Evolutionary conservation across 2,113 vertebrate genomes (phyloP).

Genomic region (Chaenogobius annularis): DNA sequence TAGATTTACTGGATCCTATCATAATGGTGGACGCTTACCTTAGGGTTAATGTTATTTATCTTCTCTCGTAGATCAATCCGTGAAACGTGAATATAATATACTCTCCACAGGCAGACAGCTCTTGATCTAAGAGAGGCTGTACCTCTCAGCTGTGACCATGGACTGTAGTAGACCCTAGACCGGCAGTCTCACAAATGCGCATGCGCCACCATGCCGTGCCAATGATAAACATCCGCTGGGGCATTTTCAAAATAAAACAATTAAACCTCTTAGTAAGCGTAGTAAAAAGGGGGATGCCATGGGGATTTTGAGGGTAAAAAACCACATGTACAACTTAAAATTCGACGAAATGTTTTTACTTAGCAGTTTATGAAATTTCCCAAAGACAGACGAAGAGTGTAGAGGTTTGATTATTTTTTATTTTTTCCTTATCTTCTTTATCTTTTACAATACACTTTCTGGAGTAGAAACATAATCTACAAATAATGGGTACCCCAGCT

Average conservation of each 20-base stretch:
- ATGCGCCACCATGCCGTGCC: background rate
- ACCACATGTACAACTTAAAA: too few species aligned
- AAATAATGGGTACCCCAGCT: too few species aligned
- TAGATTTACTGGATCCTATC: background rate
- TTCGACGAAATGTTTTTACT: too few species aligned
- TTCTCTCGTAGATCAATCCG: background rate
- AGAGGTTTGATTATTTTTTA: too few species aligned
- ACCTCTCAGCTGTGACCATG: background rate
- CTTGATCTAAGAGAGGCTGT: background rate
- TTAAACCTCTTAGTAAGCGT: background rate
- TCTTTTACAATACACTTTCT: too few species aligned
- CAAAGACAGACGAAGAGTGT: too few species aligned
- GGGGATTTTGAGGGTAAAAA: too few species aligned
- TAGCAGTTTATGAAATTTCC: too few species aligned
- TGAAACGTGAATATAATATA: background rate
- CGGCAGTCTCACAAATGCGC: background rate
- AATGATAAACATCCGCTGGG: background rate
- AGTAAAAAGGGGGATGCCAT: too few species aligned
- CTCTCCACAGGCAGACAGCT: background rate
- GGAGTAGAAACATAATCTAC: too few species aligned
- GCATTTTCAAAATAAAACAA: background rate
- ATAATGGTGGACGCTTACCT: background rate
- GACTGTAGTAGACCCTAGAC: background rate
- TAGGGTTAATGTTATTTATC: background rate
- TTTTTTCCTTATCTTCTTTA: too few species aligned